Base-by-base conservation (phyloP, 1,140 invertebrate genomes). In the Parasteatoda tepidariorum region DNA sequence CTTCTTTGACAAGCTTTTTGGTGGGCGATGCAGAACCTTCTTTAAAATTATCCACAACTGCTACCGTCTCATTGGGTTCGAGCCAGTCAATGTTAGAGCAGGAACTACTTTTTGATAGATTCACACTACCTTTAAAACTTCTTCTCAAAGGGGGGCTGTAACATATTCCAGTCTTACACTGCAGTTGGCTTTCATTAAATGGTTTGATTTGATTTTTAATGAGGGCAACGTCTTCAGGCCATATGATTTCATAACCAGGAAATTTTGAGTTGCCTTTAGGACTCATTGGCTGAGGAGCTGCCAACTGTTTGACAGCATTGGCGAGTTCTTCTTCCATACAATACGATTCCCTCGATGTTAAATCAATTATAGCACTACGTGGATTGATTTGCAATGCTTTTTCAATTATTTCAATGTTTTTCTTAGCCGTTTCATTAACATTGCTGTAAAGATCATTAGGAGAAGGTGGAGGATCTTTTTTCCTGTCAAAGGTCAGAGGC, bases 381-480 rank as follows among this genome's bases (percentile, higher is more conserved):
- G 76, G 84, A 82, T 68, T 62, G 13, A 74, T 78, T 13, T 55
- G 33, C 2, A 85, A 18, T 6, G 84, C 73, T 33, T 81, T 85
- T 76, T 85, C 84, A 68, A 85, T 85, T 30, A 74, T 68, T 55
- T 81, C 84, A 48, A 85, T 85, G 26, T 85, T 85, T 70, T 82
- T 82, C 26, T 67, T 34, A 0, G 84, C 54, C 54, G 33, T 73
- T 26, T 41, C 5, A 62, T 82, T 85, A n/a, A 85, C 70, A 82
- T 85, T 85, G 18, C 57, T 81, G 34, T 85, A 85, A 34, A 59
- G 31, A 55, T 79, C 68, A 66, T 71, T 70, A 5, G 73, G 57
- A 18, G 73, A 75, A 26, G 41, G 38, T 15, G 73, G 55, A 62
- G 59, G 73, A 75, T 62, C 62, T 22, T 24, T 33, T 75, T 75